Percentiles rank a stretch among this genome's conserved stretches.
These are phyloP conservation scores for Hemicentrotus pulcherrimus DNA, from an alignment of 35 echinoderm and acorn worm species.

Conservation along the genomic window DNA sequence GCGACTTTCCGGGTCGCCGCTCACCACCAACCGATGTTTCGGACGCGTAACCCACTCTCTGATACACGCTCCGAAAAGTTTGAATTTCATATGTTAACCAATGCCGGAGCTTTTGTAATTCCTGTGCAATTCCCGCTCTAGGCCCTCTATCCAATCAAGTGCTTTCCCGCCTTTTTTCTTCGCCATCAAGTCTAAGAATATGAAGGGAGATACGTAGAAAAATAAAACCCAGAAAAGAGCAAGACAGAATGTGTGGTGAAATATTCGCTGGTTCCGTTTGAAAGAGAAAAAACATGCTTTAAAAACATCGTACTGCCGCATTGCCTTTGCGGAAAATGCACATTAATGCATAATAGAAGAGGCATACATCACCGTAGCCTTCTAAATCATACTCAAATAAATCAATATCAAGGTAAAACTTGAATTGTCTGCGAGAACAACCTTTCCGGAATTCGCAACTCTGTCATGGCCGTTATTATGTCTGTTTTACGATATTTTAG, in stretches of 20 bases:
- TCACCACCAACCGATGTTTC: neutral
- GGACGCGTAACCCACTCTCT: neutral
- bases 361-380: neutral
- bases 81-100: neutral
- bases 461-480: neutral
- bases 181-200: neutral
- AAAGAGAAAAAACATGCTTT: neutral
- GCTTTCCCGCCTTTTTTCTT: neutral
- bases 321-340: slow-evolving; percentile 10
- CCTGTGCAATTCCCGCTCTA: neutral
- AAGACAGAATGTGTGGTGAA: neutral
- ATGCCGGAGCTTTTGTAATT: neutral
- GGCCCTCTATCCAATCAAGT: neutral
- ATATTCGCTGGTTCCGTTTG: slow-evolving; percentile 16
- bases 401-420: neutral
- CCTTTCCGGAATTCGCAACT: neutral
- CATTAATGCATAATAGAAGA: slow-evolving; percentile 6
- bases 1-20: neutral
- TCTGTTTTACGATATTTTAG: neutral
- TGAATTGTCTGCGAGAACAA: neutral
- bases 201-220: neutral
- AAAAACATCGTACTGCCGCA: neutral
- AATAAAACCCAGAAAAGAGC: neutral
- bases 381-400: neutral
- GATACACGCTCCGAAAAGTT: neutral